Percentiles rank a stretch among this genome's conserved stretches.
Conservation (phyloP, 2,888 invertebrate genomes). For the Baccha elongata region DNA sequence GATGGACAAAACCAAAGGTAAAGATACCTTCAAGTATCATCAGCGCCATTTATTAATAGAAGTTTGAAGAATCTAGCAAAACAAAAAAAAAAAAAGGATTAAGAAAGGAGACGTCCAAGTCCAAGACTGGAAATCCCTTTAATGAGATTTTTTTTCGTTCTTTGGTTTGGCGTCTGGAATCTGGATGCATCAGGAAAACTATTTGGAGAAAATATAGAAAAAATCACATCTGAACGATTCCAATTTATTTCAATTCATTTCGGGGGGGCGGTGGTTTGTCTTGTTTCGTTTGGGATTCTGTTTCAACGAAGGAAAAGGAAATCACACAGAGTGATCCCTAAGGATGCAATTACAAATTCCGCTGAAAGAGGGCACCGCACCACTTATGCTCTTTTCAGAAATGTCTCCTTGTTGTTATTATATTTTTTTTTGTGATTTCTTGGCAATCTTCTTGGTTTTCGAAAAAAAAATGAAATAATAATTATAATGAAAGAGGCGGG, state of each 20-base stretch:
- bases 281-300: conserved; percentile 47
- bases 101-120: conserved; percentile 21
- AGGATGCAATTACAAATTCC: conserved; percentile 70
- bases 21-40: conserved; percentile 64
- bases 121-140: conserved; percentile 36
- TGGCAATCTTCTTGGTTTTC: conserved; percentile 33
- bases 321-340: conserved; percentile 49
- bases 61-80: conserved; percentile 44
- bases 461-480: conserved; percentile 61
- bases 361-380: conserved; percentile 51
- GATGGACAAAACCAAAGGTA: conserved; percentile 1
- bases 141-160: conserved; percentile 45
- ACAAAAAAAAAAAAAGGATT: conserved; percentile 6
- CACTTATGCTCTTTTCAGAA: conserved; percentile 25
- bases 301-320: conserved; percentile 28
- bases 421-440: neutral
- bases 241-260: conserved; percentile 65
- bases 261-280: conserved; percentile 19
- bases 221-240: conserved; percentile 45
- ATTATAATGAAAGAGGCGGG: conserved; percentile 57
- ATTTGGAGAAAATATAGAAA: conserved; percentile 23
- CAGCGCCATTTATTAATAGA: conserved; percentile 73
- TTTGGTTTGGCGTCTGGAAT: neutral
- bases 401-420: neutral
- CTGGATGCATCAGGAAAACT: conserved; percentile 4